Evolutionary conservation across 2,113 vertebrate species (phyloP).

Genomic region (Herpailurus yagouaroundi): DNA sequence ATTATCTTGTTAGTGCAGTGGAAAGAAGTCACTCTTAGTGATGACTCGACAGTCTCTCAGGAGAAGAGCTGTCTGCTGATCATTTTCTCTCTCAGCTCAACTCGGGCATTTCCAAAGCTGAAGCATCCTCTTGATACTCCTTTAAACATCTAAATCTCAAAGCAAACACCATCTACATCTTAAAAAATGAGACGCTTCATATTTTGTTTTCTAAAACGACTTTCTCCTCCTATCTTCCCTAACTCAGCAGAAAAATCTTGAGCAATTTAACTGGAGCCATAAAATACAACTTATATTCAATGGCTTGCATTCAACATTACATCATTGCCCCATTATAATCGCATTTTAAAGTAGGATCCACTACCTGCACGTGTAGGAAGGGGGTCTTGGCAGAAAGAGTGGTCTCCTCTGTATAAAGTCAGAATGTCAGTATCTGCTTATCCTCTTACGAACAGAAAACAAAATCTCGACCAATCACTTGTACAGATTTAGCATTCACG

Average conservation of each 20-base stretch:
- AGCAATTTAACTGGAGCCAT: conserved; percentile 68
- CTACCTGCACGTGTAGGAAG: not conserved
- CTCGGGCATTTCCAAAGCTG: not conserved
- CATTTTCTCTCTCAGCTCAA: not conserved
- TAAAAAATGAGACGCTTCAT: not conserved
- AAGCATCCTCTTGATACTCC: not conserved
- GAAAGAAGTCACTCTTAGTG: not conserved
- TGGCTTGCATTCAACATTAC: conserved; percentile 54
- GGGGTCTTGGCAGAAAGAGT: not conserved
- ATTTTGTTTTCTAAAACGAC: not conserved
- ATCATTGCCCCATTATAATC: conserved; percentile 35
- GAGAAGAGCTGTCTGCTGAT: not conserved
- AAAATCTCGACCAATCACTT: not conserved
- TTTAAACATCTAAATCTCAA: conserved; percentile 23
- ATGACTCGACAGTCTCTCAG: not conserved
- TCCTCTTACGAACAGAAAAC: not conserved
- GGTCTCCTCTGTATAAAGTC: not conserved
- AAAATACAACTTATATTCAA: conserved; percentile 63
- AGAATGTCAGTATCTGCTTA: not conserved
- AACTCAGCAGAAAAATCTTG: not conserved
- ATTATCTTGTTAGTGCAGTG: not conserved
- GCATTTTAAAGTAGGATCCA: conserved; percentile 53
- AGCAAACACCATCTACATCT: not conserved
- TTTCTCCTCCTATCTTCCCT: not conserved
- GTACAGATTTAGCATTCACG: conserved; percentile 1